Base-by-base conservation (phyloP, 2,113 vertebrate genomes). In the Ariopsis seemanni region DNA sequence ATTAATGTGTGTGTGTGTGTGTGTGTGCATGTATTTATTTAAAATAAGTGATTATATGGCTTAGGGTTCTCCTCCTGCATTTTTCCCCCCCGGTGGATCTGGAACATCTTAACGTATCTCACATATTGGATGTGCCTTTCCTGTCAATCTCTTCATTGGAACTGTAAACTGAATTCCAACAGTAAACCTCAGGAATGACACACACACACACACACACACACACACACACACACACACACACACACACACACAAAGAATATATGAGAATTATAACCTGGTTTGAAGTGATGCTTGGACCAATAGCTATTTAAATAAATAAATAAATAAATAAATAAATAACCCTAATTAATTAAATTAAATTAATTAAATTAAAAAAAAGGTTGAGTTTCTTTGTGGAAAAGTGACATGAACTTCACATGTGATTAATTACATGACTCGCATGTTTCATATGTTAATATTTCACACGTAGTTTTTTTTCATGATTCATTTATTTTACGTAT, bases 1-100 rank as follows among this genome's bases (percentile, higher is more conserved):
- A 89, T 90, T 91, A 91, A 89, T 90, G 91, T 91, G 86, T 92
- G 88, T 88, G 89, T 84, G 89, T 60, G 52, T 3, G 34, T 30
- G 27, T 30, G 30, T 65, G 63, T 65, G 25, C 18, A 5, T 60
- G 1, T 60, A 8, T 6, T 60, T 22, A 20, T 65, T 12, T 71
- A 34, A 34, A 34, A 71, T 34, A 18, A 30, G 65, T 1, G 11
- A 27, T 67, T 67, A 27, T 27, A 67, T 12, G n/a, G 30, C 65
- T 30, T 18, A 6, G 17, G 7, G 17, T 62, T 20, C 58, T 62
- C 58, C 11, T 67, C 10, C n/a, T 67, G 10, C 12, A 69, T 15
- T 30, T 18, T 30, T 30, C 17, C 34, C 34, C 34, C 34, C 34
- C 67, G 34, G 67, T 12, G 10, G 9, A 11, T 30, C 27, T 17